These are phyloP conservation scores for Timandra comae DNA, from an alignment of 2,888 invertebrate genomes.

Conservation along the genomic window DNA sequence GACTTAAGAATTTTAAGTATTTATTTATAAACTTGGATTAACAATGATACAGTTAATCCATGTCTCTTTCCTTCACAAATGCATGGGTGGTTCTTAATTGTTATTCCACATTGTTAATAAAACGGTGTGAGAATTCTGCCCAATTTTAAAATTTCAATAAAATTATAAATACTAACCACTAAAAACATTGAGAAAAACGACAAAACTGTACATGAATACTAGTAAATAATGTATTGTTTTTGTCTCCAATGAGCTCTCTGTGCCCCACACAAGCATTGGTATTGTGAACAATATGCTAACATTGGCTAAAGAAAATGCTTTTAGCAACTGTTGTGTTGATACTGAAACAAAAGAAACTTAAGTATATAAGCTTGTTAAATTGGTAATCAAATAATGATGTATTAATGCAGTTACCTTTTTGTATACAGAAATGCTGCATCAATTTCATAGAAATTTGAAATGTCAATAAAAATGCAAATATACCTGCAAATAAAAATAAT, in stretches of 20 bases:
- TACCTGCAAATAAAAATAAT: constrained; percentile 42
- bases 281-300: constrained; percentile 77
- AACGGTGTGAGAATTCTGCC: no score
- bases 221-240: constrained; percentile 70
- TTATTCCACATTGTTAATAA: no score
- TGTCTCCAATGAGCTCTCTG: constrained; percentile 31
- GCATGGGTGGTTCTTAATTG: no score
- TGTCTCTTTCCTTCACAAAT: no score
- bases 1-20: no score
- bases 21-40: no score
- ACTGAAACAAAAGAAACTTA: constrained; percentile 32
- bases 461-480: constrained; percentile 41
- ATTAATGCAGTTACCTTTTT: constrained; percentile 44
- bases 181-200: constrained; percentile 80
- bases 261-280: constrained; percentile 80
- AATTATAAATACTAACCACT: constrained; percentile 78
- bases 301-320: constrained; percentile 78
- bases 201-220: constrained; percentile 79
- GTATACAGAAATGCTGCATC: constrained; percentile 19
- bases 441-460: constrained; percentile 40
- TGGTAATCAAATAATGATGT: no score
- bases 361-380: no score
- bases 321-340: constrained; percentile 49
- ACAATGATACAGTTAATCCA: no score
- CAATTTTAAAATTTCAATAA: no score